Percentiles rank a stretch among this genome's conserved stretches.
Evolutionary conservation across 2,888 invertebrate genomes (phyloP).

Genomic region (Junonia oenone): DNA sequence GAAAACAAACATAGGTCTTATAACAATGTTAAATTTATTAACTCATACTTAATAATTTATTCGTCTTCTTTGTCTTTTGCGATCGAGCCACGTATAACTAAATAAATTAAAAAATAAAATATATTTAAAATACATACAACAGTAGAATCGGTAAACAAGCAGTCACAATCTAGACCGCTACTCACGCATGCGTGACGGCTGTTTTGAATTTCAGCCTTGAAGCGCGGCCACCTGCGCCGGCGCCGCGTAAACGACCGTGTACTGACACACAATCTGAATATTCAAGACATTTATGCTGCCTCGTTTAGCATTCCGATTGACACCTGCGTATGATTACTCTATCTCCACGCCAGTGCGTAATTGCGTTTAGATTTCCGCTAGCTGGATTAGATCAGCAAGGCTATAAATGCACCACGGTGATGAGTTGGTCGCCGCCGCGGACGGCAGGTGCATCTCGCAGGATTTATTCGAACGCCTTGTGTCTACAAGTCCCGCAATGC

Average conservation of each 20-base stretch:
- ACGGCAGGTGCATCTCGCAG: conserved; percentile 72
- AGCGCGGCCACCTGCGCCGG: conserved; percentile 82
- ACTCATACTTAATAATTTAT: too few species aligned
- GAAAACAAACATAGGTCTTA: too few species aligned
- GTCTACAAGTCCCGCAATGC: conserved; percentile 60
- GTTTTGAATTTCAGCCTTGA: conserved; percentile 80
- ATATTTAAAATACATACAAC: conserved; percentile 24
- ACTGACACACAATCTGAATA: conserved; percentile 77
- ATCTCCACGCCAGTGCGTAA: conserved; percentile 22
- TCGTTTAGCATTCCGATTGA: conserved; percentile 68
- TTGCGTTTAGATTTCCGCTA: conserved; percentile 16
- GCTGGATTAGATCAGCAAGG: conserved; percentile 20
- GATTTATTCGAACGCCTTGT: conserved; percentile 71
- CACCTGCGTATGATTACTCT: conserved; percentile 65
- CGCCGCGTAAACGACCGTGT: conserved; percentile 81
- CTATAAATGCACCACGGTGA: conserved; percentile 27
- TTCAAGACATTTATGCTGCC: conserved; percentile 71
- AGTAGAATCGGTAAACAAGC: conserved; percentile 46
- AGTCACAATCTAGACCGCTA: conserved; percentile 58
- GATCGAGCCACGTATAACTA: too few species aligned
- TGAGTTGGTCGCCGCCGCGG: conserved; percentile 26
- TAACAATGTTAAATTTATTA: too few species aligned
- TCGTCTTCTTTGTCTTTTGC: too few species aligned
- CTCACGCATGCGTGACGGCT: conserved; percentile 76
- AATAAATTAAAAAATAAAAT: too few species aligned